Evolutionary conservation across 2,797 vertebrate species (phyloP).

Genomic region (Scarus forsteni): DNA sequence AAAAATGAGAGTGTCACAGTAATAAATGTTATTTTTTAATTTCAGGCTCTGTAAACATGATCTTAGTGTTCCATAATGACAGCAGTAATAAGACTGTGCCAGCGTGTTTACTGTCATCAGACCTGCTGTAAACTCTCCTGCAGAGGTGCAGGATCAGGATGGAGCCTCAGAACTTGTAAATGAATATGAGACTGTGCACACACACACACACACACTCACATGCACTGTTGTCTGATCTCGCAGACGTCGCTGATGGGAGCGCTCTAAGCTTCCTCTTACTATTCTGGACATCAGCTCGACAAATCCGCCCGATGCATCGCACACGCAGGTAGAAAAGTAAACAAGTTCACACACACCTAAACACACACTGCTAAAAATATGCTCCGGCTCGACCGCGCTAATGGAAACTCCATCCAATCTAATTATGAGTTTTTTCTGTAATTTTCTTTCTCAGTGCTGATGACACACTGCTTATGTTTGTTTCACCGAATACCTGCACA

Average conservation of each 20-base stretch:
- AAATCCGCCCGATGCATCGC: constrained; percentile 21
- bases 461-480: constrained; percentile 33
- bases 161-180: constrained; percentile 8
- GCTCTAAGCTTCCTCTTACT: constrained; percentile 46
- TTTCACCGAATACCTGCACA: constrained; percentile 8
- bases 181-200: background rate
- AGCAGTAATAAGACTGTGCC: background rate
- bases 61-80: background rate
- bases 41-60: background rate
- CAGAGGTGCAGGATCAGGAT: background rate
- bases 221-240: background rate
- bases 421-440: constrained; percentile 39
- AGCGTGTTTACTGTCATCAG: background rate
- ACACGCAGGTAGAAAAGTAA: constrained; percentile 20
- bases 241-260: constrained; percentile 26
- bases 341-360: background rate
- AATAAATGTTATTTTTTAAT: background rate
- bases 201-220: constrained; percentile 2
- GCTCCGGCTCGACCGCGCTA: constrained; percentile 17
- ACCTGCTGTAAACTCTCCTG: background rate
- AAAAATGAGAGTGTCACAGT: too few relatives aligned
- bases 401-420: constrained; percentile 35
- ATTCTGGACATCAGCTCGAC: constrained; percentile 45
- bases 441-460: constrained; percentile 6
- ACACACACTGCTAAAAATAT: constrained; percentile 22